Base-by-base conservation (phyloP, 1,140 invertebrate genomes). In the Leptoteleia sp. region DNA sequence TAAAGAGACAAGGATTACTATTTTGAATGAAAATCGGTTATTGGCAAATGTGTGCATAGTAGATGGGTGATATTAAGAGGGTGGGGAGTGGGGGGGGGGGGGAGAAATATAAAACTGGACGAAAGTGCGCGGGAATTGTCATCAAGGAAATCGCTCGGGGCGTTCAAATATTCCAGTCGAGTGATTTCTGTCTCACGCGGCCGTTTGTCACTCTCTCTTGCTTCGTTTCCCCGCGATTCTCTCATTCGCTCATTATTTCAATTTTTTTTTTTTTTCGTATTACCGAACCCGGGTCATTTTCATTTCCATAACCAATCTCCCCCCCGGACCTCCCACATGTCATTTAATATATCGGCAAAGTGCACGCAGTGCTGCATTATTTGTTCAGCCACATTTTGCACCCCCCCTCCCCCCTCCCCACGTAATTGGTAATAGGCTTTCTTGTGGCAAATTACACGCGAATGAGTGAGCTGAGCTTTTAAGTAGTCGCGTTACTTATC, bases 91-190 rank as follows among this genome's bases (percentile, higher is more conserved):
- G 13, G 8, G 25, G n/a, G 11, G 35, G 22, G 11, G 29, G 27
- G 13, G 15, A 42, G 6, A n/a, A 5, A 19, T 13, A 40, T 57
- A 25, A 40, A 65, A 65, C 42, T 47, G 27, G 27, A n/a, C n/a
- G 55, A 67, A 62, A 79, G 75, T 68, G 52, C 65, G 57, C 71
- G 73, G 70, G 77, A 84, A 84, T 85, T 82, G 82, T 86, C 81
- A 83, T 84, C 81, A 73, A 82, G 82, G 48, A 80, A 84, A 80
- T 83, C 78, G 76, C 80, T 73, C n/a, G 78, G 43, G 73, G 84
- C 82, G 79, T 50, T 84, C 81, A 85, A 84, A 84, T 83, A 81
- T 85, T 83, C 81, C 73, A 67, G 48, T 22, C 76, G 80, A 76
- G 79, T 84, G 81, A 83, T 83, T 85, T 82, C 76, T 81, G 16